Evolutionary conservation across 2,113 vertebrate genomes (phyloP), one percentile per base, ranked within the genome.

Genomic region (Hemiprocne comata): DNA sequence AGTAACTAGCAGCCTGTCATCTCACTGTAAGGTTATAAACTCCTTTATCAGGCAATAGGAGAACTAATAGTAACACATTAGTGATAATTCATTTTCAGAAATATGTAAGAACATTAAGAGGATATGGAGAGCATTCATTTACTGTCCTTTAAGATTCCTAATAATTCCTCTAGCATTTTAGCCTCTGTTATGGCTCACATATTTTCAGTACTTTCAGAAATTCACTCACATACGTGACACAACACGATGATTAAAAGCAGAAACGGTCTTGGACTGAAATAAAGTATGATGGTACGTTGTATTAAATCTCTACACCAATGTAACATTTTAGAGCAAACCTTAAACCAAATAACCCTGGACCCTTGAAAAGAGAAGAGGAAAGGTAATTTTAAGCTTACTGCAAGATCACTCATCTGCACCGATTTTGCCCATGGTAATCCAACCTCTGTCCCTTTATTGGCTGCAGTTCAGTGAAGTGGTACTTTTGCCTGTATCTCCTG

Each of bases 1-100:
- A 91, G 87, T 77, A 88, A 94, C 85, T 55, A 91, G 92, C 95
- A 96, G 95, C 65, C 85, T 95, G 86, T 92, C 50, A 0, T 94
- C 97, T 97, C 94, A 93, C 78, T 44, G 15, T 91, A 89, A 93
- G 69, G 65, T 81, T 95, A 94, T 78, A 96, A 93, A 88, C 57
- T 65, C 81, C 84, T 95, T 95, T 88, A 96, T 95, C 93, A 94
- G 85, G 89, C 92, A 96, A 90, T 5, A 90, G 73, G 84, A 97
- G 93, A 96, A 93, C 84, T 94, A 95, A 95, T 82, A 82, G 88
- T 74, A 94, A 96, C 89, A 95, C 90, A 94, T 94, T 91, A 94
- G 80, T 2, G 6, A 65, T 82, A 94, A 92, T 76, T 95, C 94
- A 36, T 92, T 62, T 65, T 94, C 67, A 75, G 78, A 97, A 95